phyloP scores from a whole-genome alignment of 2,888 invertebrate species.

The Villa cingulata region DNA sequence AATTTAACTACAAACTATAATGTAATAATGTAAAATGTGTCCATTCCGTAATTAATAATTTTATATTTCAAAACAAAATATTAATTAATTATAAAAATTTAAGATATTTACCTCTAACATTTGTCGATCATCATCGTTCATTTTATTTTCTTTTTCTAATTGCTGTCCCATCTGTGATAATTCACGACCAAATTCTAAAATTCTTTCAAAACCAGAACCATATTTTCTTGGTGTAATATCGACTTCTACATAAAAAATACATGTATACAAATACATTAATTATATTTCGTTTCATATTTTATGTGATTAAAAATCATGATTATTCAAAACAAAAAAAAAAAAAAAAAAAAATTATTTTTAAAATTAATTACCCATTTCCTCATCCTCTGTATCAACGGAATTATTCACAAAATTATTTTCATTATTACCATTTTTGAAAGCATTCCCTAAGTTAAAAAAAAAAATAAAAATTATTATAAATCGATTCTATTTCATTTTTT shows the following conservation, averaged over 20 bases:
- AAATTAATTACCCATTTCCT: conserved; percentile 53
- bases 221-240: conserved; percentile 33
- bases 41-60: no score
- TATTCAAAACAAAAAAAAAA: background rate
- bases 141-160: conserved; percentile 67
- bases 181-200: conserved; percentile 88
- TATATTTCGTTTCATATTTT: no score
- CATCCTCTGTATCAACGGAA: conserved; percentile 56
- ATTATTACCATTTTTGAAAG: conserved; percentile 31
- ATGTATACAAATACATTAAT: no score
- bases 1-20: no score
- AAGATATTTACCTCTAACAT: conserved; percentile 81
- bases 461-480: no score
- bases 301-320: no score
- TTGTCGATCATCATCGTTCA: conserved; percentile 65
- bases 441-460: conserved; percentile 21
- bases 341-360: background rate
- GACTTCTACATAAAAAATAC: conserved; percentile 5
- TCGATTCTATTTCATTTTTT: no score
- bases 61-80: no score
- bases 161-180: conserved; percentile 82
- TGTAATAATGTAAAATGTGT: no score
- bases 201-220: conserved; percentile 67
- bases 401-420: conserved; percentile 33
- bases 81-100: no score